Conservation (phyloP, 2,797 vertebrate genomes). For the Malacoctenus gilli region DNA sequence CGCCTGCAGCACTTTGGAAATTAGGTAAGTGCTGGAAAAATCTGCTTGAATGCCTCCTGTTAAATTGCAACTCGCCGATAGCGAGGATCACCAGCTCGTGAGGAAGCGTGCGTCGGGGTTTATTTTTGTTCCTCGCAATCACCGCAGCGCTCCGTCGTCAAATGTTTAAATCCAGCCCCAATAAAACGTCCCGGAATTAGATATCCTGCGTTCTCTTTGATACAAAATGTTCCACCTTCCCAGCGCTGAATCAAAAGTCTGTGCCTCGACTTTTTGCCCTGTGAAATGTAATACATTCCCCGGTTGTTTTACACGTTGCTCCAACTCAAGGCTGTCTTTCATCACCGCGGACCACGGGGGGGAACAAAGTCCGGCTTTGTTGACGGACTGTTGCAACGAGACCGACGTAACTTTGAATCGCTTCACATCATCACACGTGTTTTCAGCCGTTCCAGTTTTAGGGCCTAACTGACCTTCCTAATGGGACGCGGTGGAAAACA, state of each 20-base stretch:
- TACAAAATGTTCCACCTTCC: conserved; percentile 56
- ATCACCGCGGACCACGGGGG: conserved; percentile 55
- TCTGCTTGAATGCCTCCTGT: conserved; percentile 49
- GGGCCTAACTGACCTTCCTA: conserved; percentile 38
- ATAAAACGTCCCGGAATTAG: too few species aligned
- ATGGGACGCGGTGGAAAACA: conserved; percentile 23
- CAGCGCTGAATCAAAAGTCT: conserved; percentile 65
- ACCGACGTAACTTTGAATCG: conserved; percentile 49
- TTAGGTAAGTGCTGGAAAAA: conserved; percentile 68
- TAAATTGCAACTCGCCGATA: conserved; percentile 61
- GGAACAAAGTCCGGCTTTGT: conserved; percentile 75
- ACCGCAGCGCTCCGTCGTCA: conserved; percentile 3
- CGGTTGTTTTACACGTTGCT: conserved; percentile 75
- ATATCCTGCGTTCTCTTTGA: conserved; percentile 40
- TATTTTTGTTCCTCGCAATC: conserved; percentile 11
- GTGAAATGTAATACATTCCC: conserved; percentile 72
- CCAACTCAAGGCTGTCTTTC: conserved; percentile 75
- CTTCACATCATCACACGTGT: conserved; percentile 50
- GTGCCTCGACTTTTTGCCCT: conserved; percentile 52
- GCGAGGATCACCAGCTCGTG: conserved; percentile 44
- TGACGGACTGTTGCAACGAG: conserved; percentile 66
- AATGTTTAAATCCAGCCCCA: conserved; percentile 2
- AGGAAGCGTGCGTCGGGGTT: conserved; percentile 33
- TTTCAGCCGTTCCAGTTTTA: conserved; percentile 48
- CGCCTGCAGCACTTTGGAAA: conserved; percentile 67